Evolutionary conservation across 1,140 invertebrate genomes (phyloP).

Genomic region (Bombyx mori): DNA sequence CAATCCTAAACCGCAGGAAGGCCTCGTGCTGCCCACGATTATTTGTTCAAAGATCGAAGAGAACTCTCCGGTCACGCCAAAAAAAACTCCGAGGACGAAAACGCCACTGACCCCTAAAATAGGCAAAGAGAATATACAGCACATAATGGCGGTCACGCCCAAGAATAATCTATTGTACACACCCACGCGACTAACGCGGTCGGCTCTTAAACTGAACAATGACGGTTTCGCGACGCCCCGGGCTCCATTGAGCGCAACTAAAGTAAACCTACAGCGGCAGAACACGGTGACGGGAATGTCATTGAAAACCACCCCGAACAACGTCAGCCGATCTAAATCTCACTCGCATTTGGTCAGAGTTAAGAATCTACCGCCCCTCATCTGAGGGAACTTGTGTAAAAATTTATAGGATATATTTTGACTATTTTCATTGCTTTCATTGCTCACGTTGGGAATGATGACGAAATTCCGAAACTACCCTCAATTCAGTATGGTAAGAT

Average conservation of each 20-base stretch:
- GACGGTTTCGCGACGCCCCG: constrained; percentile 53
- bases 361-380: constrained; percentile 51
- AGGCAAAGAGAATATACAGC: constrained; percentile 51
- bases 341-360: constrained; percentile 43
- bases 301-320: constrained; percentile 43
- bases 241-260: constrained; percentile 42
- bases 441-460: background rate
- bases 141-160: constrained; percentile 29
- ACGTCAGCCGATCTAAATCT: constrained; percentile 46
- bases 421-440: background rate
- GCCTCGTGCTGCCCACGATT: constrained; percentile 17
- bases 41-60: constrained; percentile 23
- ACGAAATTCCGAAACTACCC: no score
- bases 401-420: background rate
- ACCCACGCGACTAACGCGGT: constrained; percentile 46
- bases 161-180: constrained; percentile 39
- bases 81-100: constrained; percentile 31
- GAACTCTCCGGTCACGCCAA: constrained; percentile 30
- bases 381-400: constrained; percentile 15
- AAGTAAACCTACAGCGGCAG: constrained; percentile 41
- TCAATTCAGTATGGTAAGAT: no score
- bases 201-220: constrained; percentile 45
- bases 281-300: constrained; percentile 29
- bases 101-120: constrained; percentile 41
- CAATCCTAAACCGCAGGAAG: constrained; percentile 19